Conservation (phyloP, 2,113 vertebrate species). For the Misgurnus mizolepis region DNA sequence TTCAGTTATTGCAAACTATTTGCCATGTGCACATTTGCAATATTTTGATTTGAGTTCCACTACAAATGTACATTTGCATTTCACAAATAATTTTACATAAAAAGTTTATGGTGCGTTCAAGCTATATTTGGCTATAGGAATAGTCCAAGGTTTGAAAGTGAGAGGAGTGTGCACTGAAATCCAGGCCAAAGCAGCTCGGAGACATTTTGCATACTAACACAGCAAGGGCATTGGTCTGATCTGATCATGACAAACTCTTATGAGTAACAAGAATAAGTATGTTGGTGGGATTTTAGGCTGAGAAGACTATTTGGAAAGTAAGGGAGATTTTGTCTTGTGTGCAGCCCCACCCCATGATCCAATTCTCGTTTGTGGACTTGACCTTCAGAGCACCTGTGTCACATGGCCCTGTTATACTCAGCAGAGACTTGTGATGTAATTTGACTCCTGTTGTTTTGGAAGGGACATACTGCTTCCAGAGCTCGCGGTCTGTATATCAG, state of each 20-base stretch:
- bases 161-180: background rate
- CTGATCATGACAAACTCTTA: slow-evolving; percentile 5
- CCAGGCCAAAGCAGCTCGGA: slow-evolving; percentile 9
- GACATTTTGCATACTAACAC: slow-evolving; percentile 15
- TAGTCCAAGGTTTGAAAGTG: too few relatives aligned
- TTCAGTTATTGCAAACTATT: too few relatives aligned
- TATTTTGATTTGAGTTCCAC: too few relatives aligned
- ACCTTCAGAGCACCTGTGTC: slow-evolving; percentile 39
- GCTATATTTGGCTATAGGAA: too few relatives aligned
- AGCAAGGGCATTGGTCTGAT: background rate
- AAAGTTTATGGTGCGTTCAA: too few relatives aligned
- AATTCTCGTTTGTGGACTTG: background rate
- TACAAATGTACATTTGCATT: too few relatives aligned
- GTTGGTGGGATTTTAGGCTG: background rate
- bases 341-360: background rate
- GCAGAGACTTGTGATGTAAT: slow-evolving; percentile 51
- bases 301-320: background rate
- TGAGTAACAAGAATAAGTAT: background rate
- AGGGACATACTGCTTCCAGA: background rate
- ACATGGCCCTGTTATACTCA: slow-evolving; percentile 36
- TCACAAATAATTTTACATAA: too few relatives aligned
- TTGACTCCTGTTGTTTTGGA: slow-evolving; percentile 34
- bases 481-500: background rate
- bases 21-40: too few relatives aligned
- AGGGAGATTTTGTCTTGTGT: slow-evolving; percentile 9